Evolutionary conservation across 2,797 vertebrate genomes (phyloP), one percentile per base, ranked within the genome.

Genomic region (Leptoclinus maculatus): DNA sequence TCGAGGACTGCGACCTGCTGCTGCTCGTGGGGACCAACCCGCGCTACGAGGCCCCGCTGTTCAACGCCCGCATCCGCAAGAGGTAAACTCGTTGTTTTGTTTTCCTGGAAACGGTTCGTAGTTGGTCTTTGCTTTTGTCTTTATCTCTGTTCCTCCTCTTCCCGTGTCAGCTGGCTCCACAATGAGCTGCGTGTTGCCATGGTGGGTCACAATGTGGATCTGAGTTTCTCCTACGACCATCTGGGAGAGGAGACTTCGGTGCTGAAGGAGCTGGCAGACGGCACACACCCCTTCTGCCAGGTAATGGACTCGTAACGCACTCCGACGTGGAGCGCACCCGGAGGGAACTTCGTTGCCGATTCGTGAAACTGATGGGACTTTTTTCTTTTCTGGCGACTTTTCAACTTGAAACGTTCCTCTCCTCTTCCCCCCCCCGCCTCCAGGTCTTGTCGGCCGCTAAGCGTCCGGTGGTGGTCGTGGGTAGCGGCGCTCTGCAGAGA

Each of bases 21-120:
- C 96, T 99, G 85, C 91, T 99, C 63, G 75, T 99, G 57, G 98
- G 98, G 87, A 99, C 97, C 51, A 99, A 99, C 92, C 98, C 98
- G 45, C 97, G 98, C 76, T 99, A 96, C 59, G 98, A 99, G 87
- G 98, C 98, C 12, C 97, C 98, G 0, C 93, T 99, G 29, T 99
- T 99, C 89, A 99, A 99, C 68, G 96, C 97, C 66, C 95, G 97
- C 79, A 94, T 99, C 92, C 95, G 98, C 65, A 96, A 96, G 88
- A 95, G 95, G 95, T 95, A 71, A 34, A 58, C 2, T 9, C 29
- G 5, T 21, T 21, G 5, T 23, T 25, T 57, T 2, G 17, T 17
- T 23, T 23, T 21, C 41, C 17, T 12, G 16, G 5, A 64, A 21
- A 29, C 43, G 1, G 47, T n/a, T 49, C 21, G 19, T 3, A 2